A percentile compares a stretch with the other conserved stretches of the same genome.
These are phyloP conservation scores for Idaea dimidiata DNA, from an alignment of 2,888 invertebrate species.

Conservation along the genomic window DNA sequence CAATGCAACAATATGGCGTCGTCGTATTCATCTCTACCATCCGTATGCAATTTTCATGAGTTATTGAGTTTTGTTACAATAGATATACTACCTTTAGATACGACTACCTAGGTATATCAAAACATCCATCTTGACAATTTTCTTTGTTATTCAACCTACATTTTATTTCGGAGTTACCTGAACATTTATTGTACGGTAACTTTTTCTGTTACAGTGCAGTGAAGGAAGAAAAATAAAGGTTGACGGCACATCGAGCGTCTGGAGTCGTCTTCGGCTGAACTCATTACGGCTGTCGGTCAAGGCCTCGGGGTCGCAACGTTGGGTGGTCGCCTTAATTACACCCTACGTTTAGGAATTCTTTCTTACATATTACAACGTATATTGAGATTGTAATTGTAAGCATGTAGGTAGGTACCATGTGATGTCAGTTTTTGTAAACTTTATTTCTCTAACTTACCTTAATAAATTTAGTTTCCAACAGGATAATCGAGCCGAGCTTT, in stretches of 20 bases:
- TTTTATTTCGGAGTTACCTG: neutral
- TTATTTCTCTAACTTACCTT: no score
- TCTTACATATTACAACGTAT: slow-evolving; percentile 31
- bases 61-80: neutral
- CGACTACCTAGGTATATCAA: neutral
- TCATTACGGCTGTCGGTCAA: slow-evolving; percentile 79
- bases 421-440: neutral
- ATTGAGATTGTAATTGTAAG: neutral
- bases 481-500: no score
- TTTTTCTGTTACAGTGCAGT: slow-evolving; percentile 9
- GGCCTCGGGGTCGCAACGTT: slow-evolving; percentile 76
- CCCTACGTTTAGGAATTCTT: slow-evolving; percentile 65
- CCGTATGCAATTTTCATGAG: slow-evolving; percentile 43
- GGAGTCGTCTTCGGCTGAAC: slow-evolving; percentile 51
- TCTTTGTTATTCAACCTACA: neutral
- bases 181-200: slow-evolving; percentile 1
- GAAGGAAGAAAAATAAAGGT: slow-evolving; percentile 30
- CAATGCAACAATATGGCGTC: slow-evolving; percentile 76
- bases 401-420: neutral
- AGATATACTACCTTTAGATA: neutral
- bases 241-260: slow-evolving; percentile 43
- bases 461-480: no score
- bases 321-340: slow-evolving; percentile 79
- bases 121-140: neutral
- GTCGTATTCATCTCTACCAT: slow-evolving; percentile 48